A percentile compares a stretch with the other conserved stretches of the same genome.
phyloP scores from a whole-genome alignment of 1,140 invertebrate genomes.

The Sitodiplosis mosellana region DNA sequence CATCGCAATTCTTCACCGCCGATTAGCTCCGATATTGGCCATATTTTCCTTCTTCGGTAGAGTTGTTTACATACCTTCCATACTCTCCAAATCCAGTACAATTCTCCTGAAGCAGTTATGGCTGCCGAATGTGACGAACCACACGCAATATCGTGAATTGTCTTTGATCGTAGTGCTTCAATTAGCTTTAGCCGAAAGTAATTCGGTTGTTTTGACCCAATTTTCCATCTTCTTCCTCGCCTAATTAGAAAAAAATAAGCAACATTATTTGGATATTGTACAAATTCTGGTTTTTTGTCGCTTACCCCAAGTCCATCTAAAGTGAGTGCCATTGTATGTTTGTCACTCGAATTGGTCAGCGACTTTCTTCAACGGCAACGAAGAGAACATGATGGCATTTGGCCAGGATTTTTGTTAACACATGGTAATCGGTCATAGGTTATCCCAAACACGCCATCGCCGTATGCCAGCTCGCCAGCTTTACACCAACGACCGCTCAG shows the following conservation, averaged over 20 bases:
- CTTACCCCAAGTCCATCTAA: conserved; percentile 83
- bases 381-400: too few relatives aligned
- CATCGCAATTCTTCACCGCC: conserved; percentile 77
- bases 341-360: conserved; percentile 87
- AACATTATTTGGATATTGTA: too few relatives aligned
- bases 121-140: conserved; percentile 88
- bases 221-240: conserved; percentile 92
- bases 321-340: conserved; percentile 79
- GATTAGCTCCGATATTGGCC: too few relatives aligned
- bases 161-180: conserved; percentile 63
- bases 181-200: conserved; percentile 71
- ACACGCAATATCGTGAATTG: conserved; percentile 80
- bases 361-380: conserved; percentile 88
- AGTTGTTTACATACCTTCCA: not conserved
- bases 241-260: too few relatives aligned
- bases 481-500: too few relatives aligned
- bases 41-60: too few relatives aligned
- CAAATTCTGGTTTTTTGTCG: too few relatives aligned
- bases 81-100: conserved; percentile 90
- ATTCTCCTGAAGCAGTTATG: conserved; percentile 75
- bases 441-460: too few relatives aligned
- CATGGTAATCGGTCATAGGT: too few relatives aligned
- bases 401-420: too few relatives aligned
- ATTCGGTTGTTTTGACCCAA: conserved; percentile 72
- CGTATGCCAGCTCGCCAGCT: too few relatives aligned